Conservation (phyloP, 2,797 vertebrate genomes). For the Amphiprion clarkii region DNA sequence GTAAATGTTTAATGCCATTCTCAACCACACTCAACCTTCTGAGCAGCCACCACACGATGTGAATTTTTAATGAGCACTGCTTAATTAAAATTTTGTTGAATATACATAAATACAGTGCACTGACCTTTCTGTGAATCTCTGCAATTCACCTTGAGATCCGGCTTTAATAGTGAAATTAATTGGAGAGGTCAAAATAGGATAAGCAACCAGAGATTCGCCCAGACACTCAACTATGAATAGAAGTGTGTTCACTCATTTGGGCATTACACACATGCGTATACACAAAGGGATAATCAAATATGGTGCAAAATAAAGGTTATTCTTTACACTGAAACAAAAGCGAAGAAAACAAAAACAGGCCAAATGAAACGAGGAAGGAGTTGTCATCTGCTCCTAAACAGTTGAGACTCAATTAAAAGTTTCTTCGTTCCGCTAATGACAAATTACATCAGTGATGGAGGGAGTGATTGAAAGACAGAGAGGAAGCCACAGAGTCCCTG, state of each 20-base stretch:
- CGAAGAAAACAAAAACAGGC: slow-evolving; percentile 58
- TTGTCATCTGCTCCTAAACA: slow-evolving; percentile 69
- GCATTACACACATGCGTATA: neutral
- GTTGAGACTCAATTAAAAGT: slow-evolving; percentile 84
- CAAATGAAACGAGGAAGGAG: slow-evolving; percentile 64
- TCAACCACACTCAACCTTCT: slow-evolving; percentile 58
- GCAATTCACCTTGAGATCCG: slow-evolving; percentile 74
- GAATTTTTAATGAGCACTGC: slow-evolving; percentile 75
- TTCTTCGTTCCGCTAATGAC: slow-evolving; percentile 75
- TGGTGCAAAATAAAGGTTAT: slow-evolving; percentile 56
- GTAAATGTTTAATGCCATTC: slow-evolving; percentile 74
- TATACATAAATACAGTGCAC: slow-evolving; percentile 73
- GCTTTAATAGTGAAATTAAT: slow-evolving; percentile 72
- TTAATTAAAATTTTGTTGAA: slow-evolving; percentile 79
- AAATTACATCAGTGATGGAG: slow-evolving; percentile 76
- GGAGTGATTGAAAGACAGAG: slow-evolving; percentile 71
- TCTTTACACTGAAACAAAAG: slow-evolving; percentile 45
- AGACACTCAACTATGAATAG: slow-evolving; percentile 21
- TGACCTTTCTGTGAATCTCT: slow-evolving; percentile 73
- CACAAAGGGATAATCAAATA: slow-evolving; percentile 36
- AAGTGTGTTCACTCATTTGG: neutral
- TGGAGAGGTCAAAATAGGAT: slow-evolving; percentile 66
- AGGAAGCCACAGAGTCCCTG: slow-evolving; percentile 58
- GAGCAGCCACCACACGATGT: slow-evolving; percentile 63
- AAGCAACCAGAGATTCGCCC: slow-evolving; percentile 42